These are phyloP conservation scores for Staurois parvus DNA, from an alignment of 2,797 vertebrate species.

Conservation along the genomic window DNA sequence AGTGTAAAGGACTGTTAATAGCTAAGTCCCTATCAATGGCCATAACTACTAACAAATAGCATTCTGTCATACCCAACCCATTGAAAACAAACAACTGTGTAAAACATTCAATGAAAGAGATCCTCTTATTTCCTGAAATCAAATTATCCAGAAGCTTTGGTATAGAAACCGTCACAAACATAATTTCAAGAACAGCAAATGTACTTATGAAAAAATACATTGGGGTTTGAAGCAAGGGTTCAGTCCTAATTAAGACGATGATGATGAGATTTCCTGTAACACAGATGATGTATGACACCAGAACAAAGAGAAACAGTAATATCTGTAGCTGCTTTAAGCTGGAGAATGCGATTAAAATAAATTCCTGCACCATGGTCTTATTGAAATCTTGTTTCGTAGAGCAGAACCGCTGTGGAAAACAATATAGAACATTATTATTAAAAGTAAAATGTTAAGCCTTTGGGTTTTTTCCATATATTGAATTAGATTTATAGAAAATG, in stretches of 20 bases:
- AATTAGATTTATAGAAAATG: too few species aligned
- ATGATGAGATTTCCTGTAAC: neutral
- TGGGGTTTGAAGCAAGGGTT: conserved; percentile 27
- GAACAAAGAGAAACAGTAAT: neutral
- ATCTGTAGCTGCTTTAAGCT: neutral
- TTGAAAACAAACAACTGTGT: conserved; percentile 5
- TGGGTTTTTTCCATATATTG: too few species aligned
- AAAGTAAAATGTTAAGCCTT: too few species aligned
- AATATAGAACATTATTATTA: too few species aligned
- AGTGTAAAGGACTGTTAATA: conserved; percentile 13
- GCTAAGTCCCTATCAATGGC: conserved; percentile 29
- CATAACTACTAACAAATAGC: neutral
- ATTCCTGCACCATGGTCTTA: neutral
- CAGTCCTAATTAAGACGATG: neutral
- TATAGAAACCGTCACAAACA: conserved; percentile 16
- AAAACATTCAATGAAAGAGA: conserved; percentile 5
- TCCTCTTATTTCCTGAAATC: neutral
- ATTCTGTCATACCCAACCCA: conserved; percentile 20
- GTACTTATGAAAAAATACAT: conserved; percentile 28
- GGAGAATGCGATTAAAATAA: neutral
- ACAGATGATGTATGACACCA: neutral
- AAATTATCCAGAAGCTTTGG: conserved; percentile 30
- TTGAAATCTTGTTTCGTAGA: neutral
- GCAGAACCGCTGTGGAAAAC: too few species aligned
- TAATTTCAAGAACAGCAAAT: conserved; percentile 17